Percentiles rank a stretch among this genome's conserved stretches.
These are phyloP conservation scores for Chloromyia formosa DNA, from an alignment of 2,888 invertebrate genomes.

Conservation along the genomic window DNA sequence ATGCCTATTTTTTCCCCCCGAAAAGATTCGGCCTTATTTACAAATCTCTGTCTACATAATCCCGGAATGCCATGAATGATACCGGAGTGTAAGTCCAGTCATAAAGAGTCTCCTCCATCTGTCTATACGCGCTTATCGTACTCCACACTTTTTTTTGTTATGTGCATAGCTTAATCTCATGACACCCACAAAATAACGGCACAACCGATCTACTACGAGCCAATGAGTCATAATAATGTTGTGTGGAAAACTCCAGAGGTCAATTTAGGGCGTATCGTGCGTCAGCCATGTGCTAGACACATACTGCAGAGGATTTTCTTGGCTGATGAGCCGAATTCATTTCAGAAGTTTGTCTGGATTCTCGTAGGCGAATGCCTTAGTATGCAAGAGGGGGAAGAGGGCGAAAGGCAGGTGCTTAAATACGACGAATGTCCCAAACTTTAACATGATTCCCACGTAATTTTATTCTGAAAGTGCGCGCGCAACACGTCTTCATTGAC, in stretches of 20 bases:
- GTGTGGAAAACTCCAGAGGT: constrained; percentile 6
- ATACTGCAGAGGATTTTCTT: background rate
- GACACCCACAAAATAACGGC: no score
- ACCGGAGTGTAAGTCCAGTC: no score
- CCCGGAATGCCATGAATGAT: no score
- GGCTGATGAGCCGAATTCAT: background rate
- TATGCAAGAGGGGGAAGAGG: background rate
- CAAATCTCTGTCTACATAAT: no score
- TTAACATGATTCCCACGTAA: background rate
- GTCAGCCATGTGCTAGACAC: constrained; percentile 4
- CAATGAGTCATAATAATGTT: no score
- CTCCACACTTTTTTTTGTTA: no score
- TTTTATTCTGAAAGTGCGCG: constrained; percentile 7
- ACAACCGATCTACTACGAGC: no score
- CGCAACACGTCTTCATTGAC: constrained; percentile 7
- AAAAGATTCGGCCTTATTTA: no score
- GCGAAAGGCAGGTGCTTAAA: background rate
- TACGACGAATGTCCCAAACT: background rate
- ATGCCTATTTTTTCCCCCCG: no score
- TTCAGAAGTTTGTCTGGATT: background rate
- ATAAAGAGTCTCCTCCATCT: no score
- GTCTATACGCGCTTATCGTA: no score
- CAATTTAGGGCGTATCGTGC: constrained; percentile 24
- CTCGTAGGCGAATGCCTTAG: background rate
- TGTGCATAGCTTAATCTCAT: no score